These are phyloP conservation scores for Bettongia penicillata DNA, from an alignment of 2,113 vertebrate genomes.

Conservation along the genomic window DNA sequence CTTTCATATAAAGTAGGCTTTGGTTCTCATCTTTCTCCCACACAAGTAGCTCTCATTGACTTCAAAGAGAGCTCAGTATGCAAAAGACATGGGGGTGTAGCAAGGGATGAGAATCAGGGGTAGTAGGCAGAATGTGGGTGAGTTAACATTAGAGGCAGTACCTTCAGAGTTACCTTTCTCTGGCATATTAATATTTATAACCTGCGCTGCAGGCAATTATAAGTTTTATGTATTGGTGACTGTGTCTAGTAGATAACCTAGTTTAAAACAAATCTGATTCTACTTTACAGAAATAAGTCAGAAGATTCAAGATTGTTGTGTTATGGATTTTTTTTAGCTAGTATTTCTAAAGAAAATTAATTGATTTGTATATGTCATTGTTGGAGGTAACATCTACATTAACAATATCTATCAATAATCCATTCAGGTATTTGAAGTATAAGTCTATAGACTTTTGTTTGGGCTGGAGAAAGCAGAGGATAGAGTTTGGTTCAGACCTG, in stretches of 20 bases:
- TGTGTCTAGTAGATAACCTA: constrained; percentile 43
- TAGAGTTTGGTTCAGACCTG: not conserved
- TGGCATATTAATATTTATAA: constrained; percentile 45
- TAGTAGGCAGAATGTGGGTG: constrained; percentile 72
- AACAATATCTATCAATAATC: not conserved
- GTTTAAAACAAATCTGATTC: constrained; percentile 56
- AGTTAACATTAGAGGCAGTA: constrained; percentile 49
- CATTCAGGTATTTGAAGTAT: not conserved
- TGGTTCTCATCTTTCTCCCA: constrained; percentile 66
- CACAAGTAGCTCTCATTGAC: constrained; percentile 54
- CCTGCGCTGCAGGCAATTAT: constrained; percentile 38
- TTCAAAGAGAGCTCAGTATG: constrained; percentile 65
- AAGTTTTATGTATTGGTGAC: constrained; percentile 40
- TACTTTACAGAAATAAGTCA: constrained; percentile 8
- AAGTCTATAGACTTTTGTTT: not conserved
- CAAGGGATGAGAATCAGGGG: constrained; percentile 55
- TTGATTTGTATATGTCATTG: not conserved
- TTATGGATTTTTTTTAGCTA: constrained; percentile 26
- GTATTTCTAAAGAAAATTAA: not conserved
- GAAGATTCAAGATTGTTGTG: constrained; percentile 10
- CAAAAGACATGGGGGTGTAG: constrained; percentile 72
- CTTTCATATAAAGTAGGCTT: constrained; percentile 64
- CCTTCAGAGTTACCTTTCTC: constrained; percentile 53
- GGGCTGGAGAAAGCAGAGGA: not conserved
- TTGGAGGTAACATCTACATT: not conserved